Conservation (phyloP, 1,140 invertebrate species). For the Proales similis region DNA sequence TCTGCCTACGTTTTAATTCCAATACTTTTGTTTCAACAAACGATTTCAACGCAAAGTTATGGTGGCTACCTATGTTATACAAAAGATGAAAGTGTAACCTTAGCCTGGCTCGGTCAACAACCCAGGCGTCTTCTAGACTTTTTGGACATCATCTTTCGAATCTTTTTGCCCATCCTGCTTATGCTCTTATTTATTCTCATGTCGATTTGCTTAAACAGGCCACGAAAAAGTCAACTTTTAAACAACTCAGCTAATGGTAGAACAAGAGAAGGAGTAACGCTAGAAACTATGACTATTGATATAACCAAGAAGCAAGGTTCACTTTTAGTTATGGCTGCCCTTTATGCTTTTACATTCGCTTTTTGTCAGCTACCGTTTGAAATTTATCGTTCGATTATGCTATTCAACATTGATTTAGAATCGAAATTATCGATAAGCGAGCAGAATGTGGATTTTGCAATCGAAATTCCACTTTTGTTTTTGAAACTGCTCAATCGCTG, state of each 20-base stretch:
- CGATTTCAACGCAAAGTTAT: slow-evolving; percentile 6
- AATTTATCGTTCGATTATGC: slow-evolving; percentile 10
- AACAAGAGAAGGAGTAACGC: neutral
- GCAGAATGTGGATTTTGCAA: slow-evolving; percentile 17
- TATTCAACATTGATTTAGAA: neutral
- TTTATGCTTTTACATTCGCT: slow-evolving; percentile 14
- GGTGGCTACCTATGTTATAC: slow-evolving; percentile 25
- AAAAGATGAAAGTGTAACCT: neutral
- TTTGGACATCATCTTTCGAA: slow-evolving; percentile 24
- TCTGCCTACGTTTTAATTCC: slow-evolving; percentile 28
- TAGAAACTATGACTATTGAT: neutral
- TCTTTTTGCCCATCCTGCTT: slow-evolving; percentile 15
- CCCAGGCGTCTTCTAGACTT: slow-evolving; percentile 6
- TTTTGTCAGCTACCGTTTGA: slow-evolving; percentile 36
- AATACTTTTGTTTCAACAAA: slow-evolving; percentile 18
- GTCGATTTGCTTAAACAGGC: slow-evolving; percentile 7
- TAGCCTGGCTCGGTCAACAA: neutral
- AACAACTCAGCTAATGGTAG: neutral
- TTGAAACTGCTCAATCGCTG: slow-evolving; percentile 23
- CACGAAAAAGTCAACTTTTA: neutral
- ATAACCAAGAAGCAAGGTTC: neutral
- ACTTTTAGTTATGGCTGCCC: slow-evolving; percentile 12
- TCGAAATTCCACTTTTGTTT: slow-evolving; percentile 34
- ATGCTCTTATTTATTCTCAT: slow-evolving; percentile 23
- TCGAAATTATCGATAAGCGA: neutral